Percentiles rank a stretch among this genome's conserved stretches.
These are phyloP conservation scores for Manacus vitellinus DNA, from an alignment of 2,113 vertebrate species.

Conservation along the genomic window DNA sequence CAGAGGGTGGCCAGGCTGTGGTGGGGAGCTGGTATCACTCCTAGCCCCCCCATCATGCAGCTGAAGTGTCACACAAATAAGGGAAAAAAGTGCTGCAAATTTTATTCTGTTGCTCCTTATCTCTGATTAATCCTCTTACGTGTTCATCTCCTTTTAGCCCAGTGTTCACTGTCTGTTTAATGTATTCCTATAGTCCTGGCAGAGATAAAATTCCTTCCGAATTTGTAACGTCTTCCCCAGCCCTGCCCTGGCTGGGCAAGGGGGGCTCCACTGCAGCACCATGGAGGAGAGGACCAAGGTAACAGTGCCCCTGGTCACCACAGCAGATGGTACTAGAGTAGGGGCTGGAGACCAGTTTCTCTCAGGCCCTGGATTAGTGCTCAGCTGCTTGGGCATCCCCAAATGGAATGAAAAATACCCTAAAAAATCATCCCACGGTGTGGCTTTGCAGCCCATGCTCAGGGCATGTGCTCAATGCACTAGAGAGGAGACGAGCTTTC, in stretches of 20 bases:
- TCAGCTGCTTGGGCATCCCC: not conserved
- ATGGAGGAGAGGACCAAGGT: not conserved
- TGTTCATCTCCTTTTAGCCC: not conserved
- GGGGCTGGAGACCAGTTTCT: not conserved
- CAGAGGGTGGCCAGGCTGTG: not conserved
- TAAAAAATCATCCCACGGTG: not conserved
- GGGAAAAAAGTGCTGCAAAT: not conserved
- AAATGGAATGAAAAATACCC: not conserved
- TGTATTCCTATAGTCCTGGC: not conserved
- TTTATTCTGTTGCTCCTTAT: not conserved
- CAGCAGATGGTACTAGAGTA: not conserved
- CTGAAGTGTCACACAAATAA: not conserved
- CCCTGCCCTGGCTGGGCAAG: not conserved
- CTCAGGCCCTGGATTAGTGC: not conserved
- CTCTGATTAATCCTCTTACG: conserved; percentile 40
- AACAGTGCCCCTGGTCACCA: accelerated
- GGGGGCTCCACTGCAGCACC: not conserved
- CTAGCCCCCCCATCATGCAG: not conserved
- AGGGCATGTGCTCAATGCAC: accelerated
- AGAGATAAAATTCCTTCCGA: not conserved
- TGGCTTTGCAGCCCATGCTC: not conserved
- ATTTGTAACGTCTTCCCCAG: not conserved
- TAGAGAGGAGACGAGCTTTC: not conserved
- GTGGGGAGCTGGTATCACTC: not conserved
- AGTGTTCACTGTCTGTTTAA: not conserved